These are phyloP conservation scores for Guaruba guarouba DNA, from an alignment of 2,113 vertebrate genomes.

Conservation along the genomic window DNA sequence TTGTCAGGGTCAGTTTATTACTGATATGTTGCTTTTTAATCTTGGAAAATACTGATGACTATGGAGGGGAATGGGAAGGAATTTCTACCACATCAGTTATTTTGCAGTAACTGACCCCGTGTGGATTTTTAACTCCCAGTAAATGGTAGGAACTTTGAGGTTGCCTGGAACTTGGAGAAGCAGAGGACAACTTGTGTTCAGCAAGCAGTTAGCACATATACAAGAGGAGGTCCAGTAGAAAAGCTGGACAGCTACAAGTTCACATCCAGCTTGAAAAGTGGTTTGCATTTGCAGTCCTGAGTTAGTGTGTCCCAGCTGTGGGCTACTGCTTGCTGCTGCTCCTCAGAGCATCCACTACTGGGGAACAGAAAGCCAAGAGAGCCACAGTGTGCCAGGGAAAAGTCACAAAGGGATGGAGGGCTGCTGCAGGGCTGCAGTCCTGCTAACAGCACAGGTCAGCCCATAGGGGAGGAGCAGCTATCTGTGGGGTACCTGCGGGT, in stretches of 20 bases:
- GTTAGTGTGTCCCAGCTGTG: neutral
- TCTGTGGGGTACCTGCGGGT: neutral
- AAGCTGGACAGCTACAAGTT: neutral
- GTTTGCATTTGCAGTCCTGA: neutral
- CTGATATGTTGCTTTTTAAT: neutral
- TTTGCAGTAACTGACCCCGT: neutral
- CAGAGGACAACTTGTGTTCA: neutral
- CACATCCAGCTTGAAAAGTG: neutral
- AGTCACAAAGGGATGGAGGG: neutral
- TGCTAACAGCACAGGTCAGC: neutral
- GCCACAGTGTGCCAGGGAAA: neutral
- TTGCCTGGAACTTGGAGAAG: neutral
- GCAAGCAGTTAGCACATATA: neutral
- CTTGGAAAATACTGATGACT: neutral
- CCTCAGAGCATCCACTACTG: neutral
- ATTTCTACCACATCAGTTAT: rapidly evolving
- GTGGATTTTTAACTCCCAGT: neutral
- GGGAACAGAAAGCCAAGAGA: neutral
- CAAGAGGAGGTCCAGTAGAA: neutral
- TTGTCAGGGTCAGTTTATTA: neutral
- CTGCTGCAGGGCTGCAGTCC: neutral
- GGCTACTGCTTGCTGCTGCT: neutral
- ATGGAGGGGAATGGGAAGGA: neutral
- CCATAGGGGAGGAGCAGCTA: neutral
- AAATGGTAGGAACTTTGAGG: neutral